Evolutionary conservation across 2,888 invertebrate species (phyloP).

Genomic region (Pristionchus arcanus): DNA sequence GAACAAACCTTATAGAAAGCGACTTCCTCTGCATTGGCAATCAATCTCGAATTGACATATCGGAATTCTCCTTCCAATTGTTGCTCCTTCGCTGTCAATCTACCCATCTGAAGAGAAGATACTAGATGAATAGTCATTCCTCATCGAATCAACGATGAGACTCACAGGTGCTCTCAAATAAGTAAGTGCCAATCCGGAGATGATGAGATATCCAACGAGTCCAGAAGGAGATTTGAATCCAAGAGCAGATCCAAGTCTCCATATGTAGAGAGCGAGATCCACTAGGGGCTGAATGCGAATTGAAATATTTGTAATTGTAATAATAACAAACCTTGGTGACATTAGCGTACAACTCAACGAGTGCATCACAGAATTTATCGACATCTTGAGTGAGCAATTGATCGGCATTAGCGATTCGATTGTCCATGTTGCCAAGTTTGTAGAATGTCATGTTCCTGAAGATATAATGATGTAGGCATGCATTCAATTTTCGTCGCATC

Average conservation of each 20-base stretch:
- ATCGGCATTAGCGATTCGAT: constrained; percentile 95
- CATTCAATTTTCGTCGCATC: constrained; percentile 38
- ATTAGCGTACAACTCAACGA: constrained; percentile 96
- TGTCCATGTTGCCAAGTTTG: constrained; percentile 92
- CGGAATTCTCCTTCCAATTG: constrained; percentile 98
- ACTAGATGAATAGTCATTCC: background rate
- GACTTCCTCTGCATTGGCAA: constrained; percentile 94
- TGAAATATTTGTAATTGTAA: background rate
- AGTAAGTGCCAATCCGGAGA: constrained; percentile 92
- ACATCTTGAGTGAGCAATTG: constrained; percentile 97
- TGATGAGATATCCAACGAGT: constrained; percentile 90
- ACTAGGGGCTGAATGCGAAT: constrained; percentile 85
- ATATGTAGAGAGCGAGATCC: constrained; percentile 95
- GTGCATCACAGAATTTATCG: constrained; percentile 96
- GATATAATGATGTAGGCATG: background rate
- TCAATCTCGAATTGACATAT: constrained; percentile 95
- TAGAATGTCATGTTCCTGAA: constrained; percentile 85
- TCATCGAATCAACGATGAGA: background rate
- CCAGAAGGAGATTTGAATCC: constrained; percentile 91
- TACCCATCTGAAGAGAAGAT: constrained; percentile 81
- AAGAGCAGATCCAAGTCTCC: constrained; percentile 90
- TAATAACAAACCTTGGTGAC: constrained; percentile 86
- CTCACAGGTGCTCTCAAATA: constrained; percentile 74
- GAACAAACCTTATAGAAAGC: constrained; percentile 83
- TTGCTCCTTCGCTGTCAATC: constrained; percentile 94